Conservation (phyloP, 2,797 vertebrate genomes). For the Amniataba percoides region DNA sequence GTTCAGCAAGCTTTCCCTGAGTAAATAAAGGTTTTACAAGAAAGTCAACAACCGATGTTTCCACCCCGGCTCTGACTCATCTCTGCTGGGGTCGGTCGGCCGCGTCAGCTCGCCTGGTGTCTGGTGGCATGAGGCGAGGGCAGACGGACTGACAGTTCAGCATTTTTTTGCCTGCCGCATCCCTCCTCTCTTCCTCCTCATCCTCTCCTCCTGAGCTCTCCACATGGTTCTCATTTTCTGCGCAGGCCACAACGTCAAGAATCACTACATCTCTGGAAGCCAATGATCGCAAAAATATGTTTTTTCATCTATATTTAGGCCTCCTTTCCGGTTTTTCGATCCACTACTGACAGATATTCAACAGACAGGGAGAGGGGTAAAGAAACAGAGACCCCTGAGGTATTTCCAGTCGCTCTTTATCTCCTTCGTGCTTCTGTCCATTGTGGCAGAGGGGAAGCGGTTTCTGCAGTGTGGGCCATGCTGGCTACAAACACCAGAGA, state of each 20-base stretch:
- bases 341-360: constrained; percentile 37
- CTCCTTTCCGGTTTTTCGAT: constrained; percentile 21
- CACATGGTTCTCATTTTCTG: constrained; percentile 59
- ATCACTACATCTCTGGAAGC: constrained; percentile 39
- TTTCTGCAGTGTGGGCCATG: constrained; percentile 51
- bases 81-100: constrained; percentile 38
- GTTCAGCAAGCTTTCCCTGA: constrained; percentile 32
- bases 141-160: constrained; percentile 43
- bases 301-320: constrained; percentile 42
- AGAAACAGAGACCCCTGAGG: constrained; percentile 33
- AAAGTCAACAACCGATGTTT: constrained; percentile 30
- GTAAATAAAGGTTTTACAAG: constrained; percentile 42
- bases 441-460: constrained; percentile 63
- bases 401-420: constrained; percentile 52
- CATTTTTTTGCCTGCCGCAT: constrained; percentile 31
- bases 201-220: constrained; percentile 29
- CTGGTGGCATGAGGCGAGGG: constrained; percentile 29
- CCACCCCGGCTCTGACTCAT: constrained; percentile 43
- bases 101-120: constrained; percentile 48
- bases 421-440: constrained; percentile 60
- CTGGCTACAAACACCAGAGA: constrained; percentile 53
- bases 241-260: constrained; percentile 49
- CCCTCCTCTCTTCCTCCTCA: constrained; percentile 26
- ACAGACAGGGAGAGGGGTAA: constrained; percentile 15
- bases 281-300: constrained; percentile 31